A percentile compares a stretch with the other conserved stretches of the same genome.
phyloP scores from a whole-genome alignment of 2,797 vertebrate genomes.

The Discoglossus pictus region DNA sequence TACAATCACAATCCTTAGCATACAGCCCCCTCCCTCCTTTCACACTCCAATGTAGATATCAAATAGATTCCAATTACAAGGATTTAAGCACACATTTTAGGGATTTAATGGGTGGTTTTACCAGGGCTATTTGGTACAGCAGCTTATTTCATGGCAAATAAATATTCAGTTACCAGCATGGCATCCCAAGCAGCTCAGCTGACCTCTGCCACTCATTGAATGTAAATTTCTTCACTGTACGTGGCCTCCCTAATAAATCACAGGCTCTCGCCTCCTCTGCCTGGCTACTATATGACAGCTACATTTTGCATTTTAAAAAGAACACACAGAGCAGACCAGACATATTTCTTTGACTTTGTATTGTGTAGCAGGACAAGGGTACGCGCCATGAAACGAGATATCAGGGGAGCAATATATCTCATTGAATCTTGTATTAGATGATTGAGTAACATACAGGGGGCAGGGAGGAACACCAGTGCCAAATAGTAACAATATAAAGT shows the following conservation, averaged over 20 bases:
- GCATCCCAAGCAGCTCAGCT: slow-evolving; percentile 42
- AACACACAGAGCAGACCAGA: slow-evolving; percentile 10
- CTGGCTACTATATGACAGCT: slow-evolving; percentile 10
- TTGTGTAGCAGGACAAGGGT: slow-evolving; percentile 31
- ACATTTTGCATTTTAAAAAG: slow-evolving; percentile 38
- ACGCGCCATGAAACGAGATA: slow-evolving; percentile 27
- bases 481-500: neutral
- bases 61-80: slow-evolving; percentile 48
- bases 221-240: slow-evolving; percentile 28
- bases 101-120: slow-evolving; percentile 49
- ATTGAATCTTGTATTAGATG: slow-evolving; percentile 8
- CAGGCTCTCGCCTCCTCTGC: slow-evolving; percentile 6
- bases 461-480: slow-evolving; percentile 6
- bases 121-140: slow-evolving; percentile 43
- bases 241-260: slow-evolving; percentile 43
- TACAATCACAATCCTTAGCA: too few species aligned
- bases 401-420: slow-evolving; percentile 35
- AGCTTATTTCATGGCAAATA: slow-evolving; percentile 52
- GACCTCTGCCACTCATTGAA: slow-evolving; percentile 36
- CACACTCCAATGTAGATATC: slow-evolving; percentile 48
- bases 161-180: slow-evolving; percentile 40
- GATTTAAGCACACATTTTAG: slow-evolving; percentile 51
- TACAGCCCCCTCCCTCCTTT: too few species aligned
- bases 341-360: slow-evolving; percentile 47
- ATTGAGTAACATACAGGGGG: slow-evolving; percentile 7